Evolutionary conservation across 2,113 vertebrate genomes (phyloP).

Genomic region (Lanius collurio): DNA sequence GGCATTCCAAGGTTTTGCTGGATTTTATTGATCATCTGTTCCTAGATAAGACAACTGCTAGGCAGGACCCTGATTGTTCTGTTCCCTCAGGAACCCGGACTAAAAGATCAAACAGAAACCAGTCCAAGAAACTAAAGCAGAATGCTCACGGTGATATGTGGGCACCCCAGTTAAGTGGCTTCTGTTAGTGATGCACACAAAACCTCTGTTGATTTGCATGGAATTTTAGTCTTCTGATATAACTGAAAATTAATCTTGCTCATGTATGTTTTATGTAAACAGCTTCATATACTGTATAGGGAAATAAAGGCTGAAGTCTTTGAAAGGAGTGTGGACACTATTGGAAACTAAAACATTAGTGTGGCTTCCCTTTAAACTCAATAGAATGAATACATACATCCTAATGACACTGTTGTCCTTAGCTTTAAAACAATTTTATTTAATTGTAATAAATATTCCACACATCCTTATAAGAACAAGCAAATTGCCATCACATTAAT

Average conservation of each 20-base stretch:
- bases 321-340: neutral
- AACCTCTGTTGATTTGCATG: neutral
- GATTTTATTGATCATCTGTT: neutral
- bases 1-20: neutral
- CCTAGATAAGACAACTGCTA: neutral
- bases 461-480: neutral
- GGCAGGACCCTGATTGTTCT: neutral
- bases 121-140: neutral
- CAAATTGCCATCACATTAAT: neutral
- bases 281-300: neutral
- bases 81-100: neutral
- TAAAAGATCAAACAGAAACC: neutral
- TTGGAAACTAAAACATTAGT: neutral
- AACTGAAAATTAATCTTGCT: neutral
- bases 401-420: neutral
- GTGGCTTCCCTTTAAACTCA: neutral
- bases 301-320: neutral
- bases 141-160: neutral
- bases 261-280: neutral
- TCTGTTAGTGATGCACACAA: fast-evolving
- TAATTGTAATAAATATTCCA: neutral
- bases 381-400: neutral
- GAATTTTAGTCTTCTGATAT: neutral
- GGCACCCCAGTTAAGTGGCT: neutral
- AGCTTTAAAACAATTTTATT: neutral